These are phyloP conservation scores for Heliothis virescens DNA, from an alignment of 1,140 invertebrate genomes.

Conservation along the genomic window DNA sequence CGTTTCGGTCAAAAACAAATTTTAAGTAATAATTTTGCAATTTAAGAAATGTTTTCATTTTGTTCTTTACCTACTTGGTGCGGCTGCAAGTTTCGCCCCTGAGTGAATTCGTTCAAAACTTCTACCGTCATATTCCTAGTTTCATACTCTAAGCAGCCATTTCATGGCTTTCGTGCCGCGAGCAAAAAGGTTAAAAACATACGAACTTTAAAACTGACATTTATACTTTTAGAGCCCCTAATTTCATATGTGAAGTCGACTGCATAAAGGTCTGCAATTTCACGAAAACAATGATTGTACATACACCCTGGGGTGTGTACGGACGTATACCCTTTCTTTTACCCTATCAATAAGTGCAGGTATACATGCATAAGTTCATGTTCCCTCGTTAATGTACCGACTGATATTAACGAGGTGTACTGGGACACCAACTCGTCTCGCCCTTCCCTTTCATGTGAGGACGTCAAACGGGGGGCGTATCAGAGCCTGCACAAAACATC, in stretches of 20 bases:
- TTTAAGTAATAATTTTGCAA: background rate
- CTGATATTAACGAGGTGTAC: slow-evolving; percentile 60
- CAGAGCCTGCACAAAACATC: slow-evolving; percentile 78
- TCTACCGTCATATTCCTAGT: slow-evolving; percentile 3
- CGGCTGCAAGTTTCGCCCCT: background rate
- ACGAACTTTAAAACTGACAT: slow-evolving; percentile 10
- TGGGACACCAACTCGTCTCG: slow-evolving; percentile 66
- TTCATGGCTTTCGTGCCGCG: background rate
- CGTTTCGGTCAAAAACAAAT: background rate
- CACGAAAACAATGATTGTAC: too few species aligned
- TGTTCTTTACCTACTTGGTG: background rate
- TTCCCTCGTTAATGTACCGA: slow-evolving; percentile 16
- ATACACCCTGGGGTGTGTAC: background rate
- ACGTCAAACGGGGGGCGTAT: slow-evolving; percentile 79
- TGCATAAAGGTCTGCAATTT: background rate
- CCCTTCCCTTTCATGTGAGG: slow-evolving; percentile 75
- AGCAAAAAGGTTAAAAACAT: slow-evolving; percentile 1
- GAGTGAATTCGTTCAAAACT: slow-evolving; percentile 9
- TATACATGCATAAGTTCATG: background rate
- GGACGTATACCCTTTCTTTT: background rate
- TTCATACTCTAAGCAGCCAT: background rate
- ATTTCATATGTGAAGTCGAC: slow-evolving; percentile 3
- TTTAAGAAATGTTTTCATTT: background rate
- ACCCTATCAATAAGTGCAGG: slow-evolving; percentile 16
- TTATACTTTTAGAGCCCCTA: slow-evolving; percentile 9